Evolutionary conservation across 2,797 vertebrate species (phyloP).

Genomic region (Poecilia velifera): DNA sequence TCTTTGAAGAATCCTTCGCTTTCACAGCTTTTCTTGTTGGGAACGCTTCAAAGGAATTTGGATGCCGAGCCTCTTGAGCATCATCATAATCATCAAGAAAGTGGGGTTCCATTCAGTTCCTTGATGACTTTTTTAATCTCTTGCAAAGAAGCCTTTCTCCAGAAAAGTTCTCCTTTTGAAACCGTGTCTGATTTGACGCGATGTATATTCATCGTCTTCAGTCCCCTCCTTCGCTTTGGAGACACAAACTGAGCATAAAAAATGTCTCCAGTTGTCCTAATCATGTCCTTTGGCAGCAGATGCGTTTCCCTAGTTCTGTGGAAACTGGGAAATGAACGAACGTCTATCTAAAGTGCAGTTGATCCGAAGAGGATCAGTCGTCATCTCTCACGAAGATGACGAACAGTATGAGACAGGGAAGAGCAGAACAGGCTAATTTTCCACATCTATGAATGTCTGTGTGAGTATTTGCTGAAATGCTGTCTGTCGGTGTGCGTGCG

Average conservation of each 20-base stretch:
- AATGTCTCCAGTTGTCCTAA: conserved; percentile 56
- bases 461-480: conserved; percentile 44
- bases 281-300: conserved; percentile 68
- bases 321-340: conserved; percentile 46
- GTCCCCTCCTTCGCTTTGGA: conserved; percentile 17
- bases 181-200: neutral
- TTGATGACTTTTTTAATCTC: conserved; percentile 7
- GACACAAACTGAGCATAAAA: neutral
- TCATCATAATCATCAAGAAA: conserved; percentile 2
- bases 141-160: neutral
- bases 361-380: conserved; percentile 78
- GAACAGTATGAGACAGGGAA: conserved; percentile 66
- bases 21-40: neutral
- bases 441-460: conserved; percentile 60
- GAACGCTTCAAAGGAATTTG: neutral
- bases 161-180: conserved; percentile 18
- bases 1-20: conserved; percentile 22
- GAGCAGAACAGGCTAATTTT: conserved; percentile 71
- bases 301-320: conserved; percentile 43
- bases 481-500: conserved; percentile 25
- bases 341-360: conserved; percentile 57
- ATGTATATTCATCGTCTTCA: neutral
- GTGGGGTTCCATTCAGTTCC: conserved; percentile 15
- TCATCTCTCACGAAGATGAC: conserved; percentile 76
- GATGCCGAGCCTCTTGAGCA: conserved; percentile 35